Percentiles rank a stretch among this genome's conserved stretches.
Evolutionary conservation across 2,797 vertebrate species (phyloP).

Genomic region (Champsocephalus esox): DNA sequence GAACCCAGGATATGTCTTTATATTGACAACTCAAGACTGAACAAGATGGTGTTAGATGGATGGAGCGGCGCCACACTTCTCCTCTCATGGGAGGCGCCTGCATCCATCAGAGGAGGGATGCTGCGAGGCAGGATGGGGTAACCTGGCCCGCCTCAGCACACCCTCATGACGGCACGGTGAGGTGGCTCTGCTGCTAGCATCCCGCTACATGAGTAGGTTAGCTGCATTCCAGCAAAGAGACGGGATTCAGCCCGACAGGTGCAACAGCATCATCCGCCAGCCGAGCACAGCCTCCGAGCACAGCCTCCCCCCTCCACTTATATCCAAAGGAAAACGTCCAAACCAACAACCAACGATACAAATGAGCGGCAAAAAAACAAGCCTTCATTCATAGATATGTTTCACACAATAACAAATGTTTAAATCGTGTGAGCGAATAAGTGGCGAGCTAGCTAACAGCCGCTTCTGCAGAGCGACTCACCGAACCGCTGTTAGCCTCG

Average conservation of each 20-base stretch:
- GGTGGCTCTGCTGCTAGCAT: constrained; percentile 35
- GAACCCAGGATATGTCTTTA: neutral
- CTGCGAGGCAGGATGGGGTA: constrained; percentile 30
- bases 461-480: constrained; percentile 21
- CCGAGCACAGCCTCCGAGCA: constrained; percentile 19
- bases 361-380: neutral
- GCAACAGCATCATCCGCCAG: constrained; percentile 58
- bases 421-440: constrained; percentile 18
- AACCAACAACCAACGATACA: neutral
- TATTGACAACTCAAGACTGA: neutral
- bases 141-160: constrained; percentile 8
- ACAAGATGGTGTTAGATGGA: constrained; percentile 4
- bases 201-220: constrained; percentile 40
- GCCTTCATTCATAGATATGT: neutral
- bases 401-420: neutral
- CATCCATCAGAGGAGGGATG: constrained; percentile 55
- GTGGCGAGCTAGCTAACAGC: constrained; percentile 53
- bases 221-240: constrained; percentile 67
- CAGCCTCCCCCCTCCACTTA: constrained; percentile 19
- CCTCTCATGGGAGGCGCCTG: constrained; percentile 61
- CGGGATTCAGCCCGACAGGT: constrained; percentile 72
- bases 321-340: neutral
- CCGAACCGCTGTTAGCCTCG: constrained; percentile 47
- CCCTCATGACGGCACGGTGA: neutral
- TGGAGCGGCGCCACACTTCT: constrained; percentile 33